A percentile compares a stretch with the other conserved stretches of the same genome.
phyloP scores from a whole-genome alignment of 1,140 invertebrate species.

The Cydia fagiglandana region DNA sequence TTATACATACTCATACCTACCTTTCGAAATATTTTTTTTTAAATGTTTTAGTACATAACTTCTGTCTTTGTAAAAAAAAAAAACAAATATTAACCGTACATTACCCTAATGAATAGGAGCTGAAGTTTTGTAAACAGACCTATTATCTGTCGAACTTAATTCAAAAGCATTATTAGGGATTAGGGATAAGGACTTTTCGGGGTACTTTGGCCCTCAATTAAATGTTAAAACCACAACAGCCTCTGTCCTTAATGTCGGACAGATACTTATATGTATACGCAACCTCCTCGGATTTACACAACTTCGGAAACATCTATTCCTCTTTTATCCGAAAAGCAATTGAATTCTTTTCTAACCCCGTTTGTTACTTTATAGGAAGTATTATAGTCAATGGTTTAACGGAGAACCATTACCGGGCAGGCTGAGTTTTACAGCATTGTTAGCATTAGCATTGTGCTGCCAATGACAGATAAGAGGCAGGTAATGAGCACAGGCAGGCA shows the following conservation, averaged over 20 bases:
- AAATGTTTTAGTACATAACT: background rate
- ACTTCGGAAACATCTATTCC: background rate
- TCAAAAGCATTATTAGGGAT: background rate
- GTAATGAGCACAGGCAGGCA: constrained; percentile 61
- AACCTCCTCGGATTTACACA: background rate
- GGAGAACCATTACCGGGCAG: constrained; percentile 42
- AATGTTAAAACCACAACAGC: background rate
- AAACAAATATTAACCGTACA: background rate
- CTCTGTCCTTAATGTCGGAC: constrained; percentile 35
- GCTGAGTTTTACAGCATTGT: constrained; percentile 56
- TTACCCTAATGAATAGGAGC: background rate
- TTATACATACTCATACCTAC: too few species aligned
- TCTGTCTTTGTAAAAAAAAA: background rate
- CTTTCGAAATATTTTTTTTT: background rate
- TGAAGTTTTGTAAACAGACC: background rate
- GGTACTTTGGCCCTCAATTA: background rate
- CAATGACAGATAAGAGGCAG: constrained; percentile 69
- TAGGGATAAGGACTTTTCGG: background rate
- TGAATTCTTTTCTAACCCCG: background rate
- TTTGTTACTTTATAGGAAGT: constrained; percentile 17
- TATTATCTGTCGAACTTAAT: background rate
- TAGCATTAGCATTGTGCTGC: constrained; percentile 61
- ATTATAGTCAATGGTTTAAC: constrained; percentile 31
- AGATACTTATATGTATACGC: constrained; percentile 48
- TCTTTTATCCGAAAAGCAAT: background rate